phyloP scores from a whole-genome alignment of 1,140 invertebrate species.

The Trichonephila inaurata region DNA sequence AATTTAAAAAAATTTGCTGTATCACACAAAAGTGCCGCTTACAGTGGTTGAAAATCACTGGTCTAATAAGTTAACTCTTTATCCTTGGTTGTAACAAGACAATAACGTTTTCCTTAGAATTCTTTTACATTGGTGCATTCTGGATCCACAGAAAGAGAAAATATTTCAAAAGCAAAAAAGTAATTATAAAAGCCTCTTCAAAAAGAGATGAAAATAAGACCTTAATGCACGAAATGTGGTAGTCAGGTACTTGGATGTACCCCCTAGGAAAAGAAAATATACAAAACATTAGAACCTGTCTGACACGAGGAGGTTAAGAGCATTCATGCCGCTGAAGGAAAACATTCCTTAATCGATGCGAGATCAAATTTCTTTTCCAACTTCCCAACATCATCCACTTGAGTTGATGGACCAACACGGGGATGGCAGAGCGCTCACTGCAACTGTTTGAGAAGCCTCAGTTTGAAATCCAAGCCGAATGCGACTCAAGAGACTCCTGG shows the following conservation, averaged over 20 bases:
- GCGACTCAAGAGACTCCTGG: constrained; percentile 3
- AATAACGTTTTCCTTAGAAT: too few species aligned
- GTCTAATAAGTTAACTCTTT: too few species aligned
- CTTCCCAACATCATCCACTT: constrained; percentile 54
- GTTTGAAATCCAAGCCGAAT: not conserved
- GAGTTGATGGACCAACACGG: constrained; percentile 50
- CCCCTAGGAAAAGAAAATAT: constrained; percentile 45
- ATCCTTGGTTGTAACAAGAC: too few species aligned
- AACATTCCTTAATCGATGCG: constrained; percentile 71
- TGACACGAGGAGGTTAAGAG: constrained; percentile 56
- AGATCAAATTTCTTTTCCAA: constrained; percentile 58
- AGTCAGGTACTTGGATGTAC: not conserved
- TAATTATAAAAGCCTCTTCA: not conserved
- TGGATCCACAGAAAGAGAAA: too few species aligned
- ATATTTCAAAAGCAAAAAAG: too few species aligned
- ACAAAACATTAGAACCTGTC: constrained; percentile 27
- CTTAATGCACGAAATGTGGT: not conserved
- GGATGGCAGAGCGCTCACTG: not conserved
- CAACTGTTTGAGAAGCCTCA: constrained; percentile 26
- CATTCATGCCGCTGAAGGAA: constrained; percentile 8
- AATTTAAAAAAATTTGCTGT: too few species aligned
- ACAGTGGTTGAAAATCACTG: too few species aligned
- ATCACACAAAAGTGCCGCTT: too few species aligned
- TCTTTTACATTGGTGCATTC: too few species aligned
- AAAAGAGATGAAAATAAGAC: not conserved